A percentile compares a stretch with the other conserved stretches of the same genome.
Conservation (phyloP, 2,113 vertebrate species). For the Heterotis niloticus region DNA sequence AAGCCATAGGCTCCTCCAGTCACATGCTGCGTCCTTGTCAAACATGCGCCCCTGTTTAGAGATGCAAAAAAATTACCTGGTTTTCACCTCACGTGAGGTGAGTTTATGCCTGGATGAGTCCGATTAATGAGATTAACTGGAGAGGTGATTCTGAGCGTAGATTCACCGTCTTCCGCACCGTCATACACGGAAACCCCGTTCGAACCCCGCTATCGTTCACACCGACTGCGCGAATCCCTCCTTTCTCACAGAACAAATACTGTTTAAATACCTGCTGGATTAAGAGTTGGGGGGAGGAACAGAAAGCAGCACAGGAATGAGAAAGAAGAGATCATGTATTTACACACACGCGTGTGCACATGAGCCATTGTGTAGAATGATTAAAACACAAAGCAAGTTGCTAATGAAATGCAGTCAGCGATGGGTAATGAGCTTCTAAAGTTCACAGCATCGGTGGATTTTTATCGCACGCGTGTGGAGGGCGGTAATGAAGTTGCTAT, state of each 20-base stretch:
- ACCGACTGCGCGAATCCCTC: too few relatives aligned
- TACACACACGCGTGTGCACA: not conserved
- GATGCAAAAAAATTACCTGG: constrained; percentile 9
- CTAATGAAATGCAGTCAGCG: constrained; percentile 42
- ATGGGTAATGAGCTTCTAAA: constrained; percentile 42
- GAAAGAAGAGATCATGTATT: not conserved
- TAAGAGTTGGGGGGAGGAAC: not conserved
- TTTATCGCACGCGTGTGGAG: constrained; percentile 32
- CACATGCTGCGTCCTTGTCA: not conserved
- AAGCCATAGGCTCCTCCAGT: too few relatives aligned
- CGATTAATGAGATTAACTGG: too few relatives aligned
- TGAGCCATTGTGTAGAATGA: not conserved
- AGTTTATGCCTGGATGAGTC: not conserved
- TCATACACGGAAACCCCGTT: too few relatives aligned
- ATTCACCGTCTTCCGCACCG: too few relatives aligned
- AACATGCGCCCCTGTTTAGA: not conserved
- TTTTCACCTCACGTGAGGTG: not conserved
- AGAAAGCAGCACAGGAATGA: not conserved
- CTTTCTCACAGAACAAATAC: too few relatives aligned
- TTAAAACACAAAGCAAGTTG: constrained; percentile 32
- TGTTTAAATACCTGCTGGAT: not conserved
- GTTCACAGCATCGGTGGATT: constrained; percentile 16
- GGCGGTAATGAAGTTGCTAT: constrained; percentile 41
- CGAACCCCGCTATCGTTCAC: too few relatives aligned
- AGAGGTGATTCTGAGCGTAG: too few relatives aligned